Conservation (phyloP, 2,888 invertebrate species). For the Caenorhabditis sp. region DNA sequence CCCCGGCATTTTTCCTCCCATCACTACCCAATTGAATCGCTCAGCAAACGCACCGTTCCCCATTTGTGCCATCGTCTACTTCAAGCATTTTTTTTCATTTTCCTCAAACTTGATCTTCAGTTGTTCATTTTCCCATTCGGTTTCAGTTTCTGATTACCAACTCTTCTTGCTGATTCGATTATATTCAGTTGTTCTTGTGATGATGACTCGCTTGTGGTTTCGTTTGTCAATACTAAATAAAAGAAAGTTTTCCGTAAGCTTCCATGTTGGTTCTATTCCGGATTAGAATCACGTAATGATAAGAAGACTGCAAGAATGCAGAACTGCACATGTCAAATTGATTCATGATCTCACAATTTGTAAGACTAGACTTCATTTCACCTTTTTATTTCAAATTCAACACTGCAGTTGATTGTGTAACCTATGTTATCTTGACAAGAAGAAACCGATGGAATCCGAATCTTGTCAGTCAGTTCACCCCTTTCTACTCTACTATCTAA, state of each 20-base stretch:
- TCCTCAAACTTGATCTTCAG: conserved; percentile 50
- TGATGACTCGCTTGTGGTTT: conserved; percentile 38
- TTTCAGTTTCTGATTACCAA: conserved; percentile 21
- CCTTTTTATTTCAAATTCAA: too few species aligned
- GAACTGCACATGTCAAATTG: too few species aligned
- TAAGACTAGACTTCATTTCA: too few species aligned
- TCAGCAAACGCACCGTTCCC: conserved; percentile 35
- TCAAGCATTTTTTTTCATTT: conserved; percentile 10
- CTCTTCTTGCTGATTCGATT: conserved; percentile 29
- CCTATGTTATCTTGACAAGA: too few species aligned
- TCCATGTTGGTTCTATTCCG: conserved; percentile 7
- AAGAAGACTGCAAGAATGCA: neutral
- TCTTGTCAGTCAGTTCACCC: neutral
- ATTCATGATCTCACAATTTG: too few species aligned
- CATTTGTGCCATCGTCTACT: conserved; percentile 34
- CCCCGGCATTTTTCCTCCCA: conserved; percentile 10
- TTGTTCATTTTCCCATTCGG: conserved; percentile 14
- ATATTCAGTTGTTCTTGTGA: conserved; percentile 30
- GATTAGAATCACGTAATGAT: neutral
- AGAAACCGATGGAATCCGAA: too few species aligned
- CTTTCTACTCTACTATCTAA: conserved; percentile 28
- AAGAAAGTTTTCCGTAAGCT: too few species aligned
- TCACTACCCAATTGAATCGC: conserved; percentile 32
- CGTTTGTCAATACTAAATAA: conserved; percentile 32
- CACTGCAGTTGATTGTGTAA: too few species aligned